Evolutionary conservation across 2,113 vertebrate genomes (phyloP).

Genomic region (Zosterops pallidus): DNA sequence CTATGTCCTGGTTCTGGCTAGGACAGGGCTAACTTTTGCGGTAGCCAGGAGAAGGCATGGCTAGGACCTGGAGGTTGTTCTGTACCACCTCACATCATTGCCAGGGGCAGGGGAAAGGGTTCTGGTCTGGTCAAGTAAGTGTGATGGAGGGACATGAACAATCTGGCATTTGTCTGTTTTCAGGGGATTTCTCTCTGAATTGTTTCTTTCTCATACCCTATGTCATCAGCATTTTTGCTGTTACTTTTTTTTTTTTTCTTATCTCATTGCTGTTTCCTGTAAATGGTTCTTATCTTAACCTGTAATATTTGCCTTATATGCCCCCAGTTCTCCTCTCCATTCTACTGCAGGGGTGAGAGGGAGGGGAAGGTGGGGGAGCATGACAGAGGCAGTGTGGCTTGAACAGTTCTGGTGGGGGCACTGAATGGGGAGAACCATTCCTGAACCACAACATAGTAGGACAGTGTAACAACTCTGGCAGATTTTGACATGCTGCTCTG

Average conservation of each 20-base stretch:
- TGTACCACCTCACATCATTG: neutral
- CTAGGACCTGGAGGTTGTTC: neutral
- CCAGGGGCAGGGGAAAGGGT: neutral
- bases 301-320: neutral
- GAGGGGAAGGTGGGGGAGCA: accelerated
- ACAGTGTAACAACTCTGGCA: neutral
- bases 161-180: neutral
- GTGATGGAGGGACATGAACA: neutral
- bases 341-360: accelerated
- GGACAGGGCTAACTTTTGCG: neutral
- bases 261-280: neutral
- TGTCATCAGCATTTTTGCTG: neutral
- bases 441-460: neutral
- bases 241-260: neutral
- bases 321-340: neutral
- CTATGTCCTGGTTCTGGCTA: neutral
- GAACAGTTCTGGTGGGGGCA: neutral
- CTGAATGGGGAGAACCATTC: neutral
- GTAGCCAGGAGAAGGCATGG: neutral
- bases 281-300: neutral
- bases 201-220: neutral
- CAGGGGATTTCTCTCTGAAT: neutral
- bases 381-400: neutral
- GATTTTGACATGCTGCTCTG: neutral
- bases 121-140: neutral